A percentile compares a stretch with the other conserved stretches of the same genome.
phyloP scores from a whole-genome alignment of 1,140 invertebrate species.

The Temnothorax nylanderi region DNA sequence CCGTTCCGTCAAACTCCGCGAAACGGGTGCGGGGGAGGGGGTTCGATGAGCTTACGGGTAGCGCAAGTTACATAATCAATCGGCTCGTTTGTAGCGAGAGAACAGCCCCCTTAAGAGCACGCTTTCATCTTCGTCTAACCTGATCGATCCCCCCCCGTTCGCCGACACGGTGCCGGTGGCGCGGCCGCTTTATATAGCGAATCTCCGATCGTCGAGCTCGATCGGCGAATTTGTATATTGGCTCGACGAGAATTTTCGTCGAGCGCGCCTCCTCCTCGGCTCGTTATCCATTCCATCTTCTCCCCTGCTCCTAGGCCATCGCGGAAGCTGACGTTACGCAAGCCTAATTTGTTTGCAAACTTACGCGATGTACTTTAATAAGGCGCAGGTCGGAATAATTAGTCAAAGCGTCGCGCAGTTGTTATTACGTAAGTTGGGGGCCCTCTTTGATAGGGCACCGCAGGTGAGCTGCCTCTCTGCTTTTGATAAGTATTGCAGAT shows the following conservation, averaged over 20 bases:
- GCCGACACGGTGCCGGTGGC: not conserved
- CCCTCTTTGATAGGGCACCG: slow-evolving; percentile 34
- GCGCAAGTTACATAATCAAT: slow-evolving; percentile 51
- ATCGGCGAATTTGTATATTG: slow-evolving; percentile 18
- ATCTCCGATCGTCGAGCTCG: not conserved
- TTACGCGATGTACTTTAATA: slow-evolving; percentile 47
- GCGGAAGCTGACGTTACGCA: slow-evolving; percentile 22
- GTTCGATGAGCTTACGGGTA: slow-evolving; percentile 3
- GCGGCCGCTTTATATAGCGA: slow-evolving; percentile 8
- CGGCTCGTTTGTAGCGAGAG: slow-evolving; percentile 18
- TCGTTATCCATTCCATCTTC: slow-evolving; percentile 25
- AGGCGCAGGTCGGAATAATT: slow-evolving; percentile 46
- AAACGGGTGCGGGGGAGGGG: not conserved
- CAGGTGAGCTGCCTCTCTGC: slow-evolving; percentile 12
- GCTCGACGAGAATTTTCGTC: slow-evolving; percentile 6
- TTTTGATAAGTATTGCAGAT: slow-evolving; percentile 30
- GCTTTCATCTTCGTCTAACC: slow-evolving; percentile 18
- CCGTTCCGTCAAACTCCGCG: slow-evolving; percentile 44
- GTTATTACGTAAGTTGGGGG: slow-evolving; percentile 33
- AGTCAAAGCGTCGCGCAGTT: slow-evolving; percentile 49
- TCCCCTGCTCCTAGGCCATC: not conserved
- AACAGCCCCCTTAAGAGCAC: not conserved
- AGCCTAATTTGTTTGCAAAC: slow-evolving; percentile 46
- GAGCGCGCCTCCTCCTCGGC: not conserved
- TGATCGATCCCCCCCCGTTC: slow-evolving; percentile 36